Base-by-base conservation (phyloP, 2,113 vertebrate species). In the Caranx melampygus region DNA sequence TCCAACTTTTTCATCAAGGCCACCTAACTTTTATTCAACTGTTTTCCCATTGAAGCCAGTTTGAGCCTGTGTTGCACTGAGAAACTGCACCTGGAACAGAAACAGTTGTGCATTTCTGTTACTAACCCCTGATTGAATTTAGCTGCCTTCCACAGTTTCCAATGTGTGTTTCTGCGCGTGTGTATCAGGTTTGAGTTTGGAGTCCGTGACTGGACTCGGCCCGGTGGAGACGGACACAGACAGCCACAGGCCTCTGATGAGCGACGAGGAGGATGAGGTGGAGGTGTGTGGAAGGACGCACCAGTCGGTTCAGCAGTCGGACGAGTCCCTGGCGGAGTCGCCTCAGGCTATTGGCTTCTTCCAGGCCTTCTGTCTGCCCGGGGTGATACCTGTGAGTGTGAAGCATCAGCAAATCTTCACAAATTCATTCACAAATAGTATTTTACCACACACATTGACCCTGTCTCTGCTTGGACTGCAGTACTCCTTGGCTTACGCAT, bases 401-500 rank as follows among this genome's bases (percentile, higher is more conserved):
- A 33, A 4, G 1, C 14, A 57, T 31, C 35, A 34, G 2, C 59
- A 18, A 15, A 9, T 49, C 12, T 2, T 18, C 47, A 33, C 20
- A 20, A 5, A 21, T 33, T 8, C 3, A 33, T 45, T 35, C 3
- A 33, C 33, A n/a, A 18, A 15, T 1, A 20, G 42, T 13, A 21
- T 31, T 58, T 10, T 11, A 34, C 33, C 10, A 68, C 47, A 20
- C 35, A 20, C 45, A 16, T 35, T 63, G 33, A 78, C 58, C 44
- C 55, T 52, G 34, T 65, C 20, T 42, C 8, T 81, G 21, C 77
- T 34, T 75, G 51, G 45, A 0, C 45, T 66, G 65, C 84, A 99
- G 98, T 99, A 99, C 78, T 99, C 98, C 0, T 88, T 98, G 89
- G 96, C 97, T 3, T 99, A 97, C 0, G 97, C 98, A 2, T 99